A percentile compares a stretch with the other conserved stretches of the same genome.
phyloP scores from a whole-genome alignment of 2,113 vertebrate species.

The Garra rufa region DNA sequence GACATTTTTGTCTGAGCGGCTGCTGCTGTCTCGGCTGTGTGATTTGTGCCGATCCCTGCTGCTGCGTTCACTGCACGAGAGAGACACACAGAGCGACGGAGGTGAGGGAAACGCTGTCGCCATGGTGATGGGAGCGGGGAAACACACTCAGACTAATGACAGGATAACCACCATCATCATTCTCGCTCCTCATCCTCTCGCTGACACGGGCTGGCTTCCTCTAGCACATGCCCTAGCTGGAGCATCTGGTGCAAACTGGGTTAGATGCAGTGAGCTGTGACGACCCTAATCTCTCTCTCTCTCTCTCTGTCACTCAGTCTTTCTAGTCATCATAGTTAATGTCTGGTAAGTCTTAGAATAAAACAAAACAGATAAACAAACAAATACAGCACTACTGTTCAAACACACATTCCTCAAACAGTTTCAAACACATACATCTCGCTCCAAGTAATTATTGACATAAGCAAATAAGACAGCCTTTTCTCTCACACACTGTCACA shows the following conservation, averaged over 20 bases:
- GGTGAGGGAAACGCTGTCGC: conserved; percentile 33
- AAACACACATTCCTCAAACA: neutral
- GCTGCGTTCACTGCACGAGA: conserved; percentile 80
- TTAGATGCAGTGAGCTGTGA: conserved; percentile 53
- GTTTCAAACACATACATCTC: neutral
- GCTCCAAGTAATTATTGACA: neutral
- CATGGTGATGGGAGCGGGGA: conserved; percentile 26
- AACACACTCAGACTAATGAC: conserved; percentile 13
- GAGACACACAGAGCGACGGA: conserved; percentile 38
- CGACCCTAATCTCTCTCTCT: conserved; percentile 35
- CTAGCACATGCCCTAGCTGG: conserved; percentile 1
- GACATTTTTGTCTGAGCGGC: conserved; percentile 91
- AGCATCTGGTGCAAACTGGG: conserved; percentile 48
- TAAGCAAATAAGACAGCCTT: neutral
- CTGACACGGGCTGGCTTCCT: neutral
- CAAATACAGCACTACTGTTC: neutral
- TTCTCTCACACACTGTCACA: neutral
- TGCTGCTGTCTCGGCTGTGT: conserved; percentile 85
- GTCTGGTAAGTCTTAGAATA: conserved; percentile 27
- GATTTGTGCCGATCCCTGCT: conserved; percentile 91
- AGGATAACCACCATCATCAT: conserved; percentile 27
- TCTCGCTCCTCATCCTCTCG: conserved; percentile 15
- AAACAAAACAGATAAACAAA: conserved; percentile 28
- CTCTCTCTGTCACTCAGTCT: neutral
- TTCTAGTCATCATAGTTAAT: conserved; percentile 14